These are phyloP conservation scores for Metopolophium dirhodum DNA, from an alignment of 1,140 invertebrate species.

Conservation along the genomic window DNA sequence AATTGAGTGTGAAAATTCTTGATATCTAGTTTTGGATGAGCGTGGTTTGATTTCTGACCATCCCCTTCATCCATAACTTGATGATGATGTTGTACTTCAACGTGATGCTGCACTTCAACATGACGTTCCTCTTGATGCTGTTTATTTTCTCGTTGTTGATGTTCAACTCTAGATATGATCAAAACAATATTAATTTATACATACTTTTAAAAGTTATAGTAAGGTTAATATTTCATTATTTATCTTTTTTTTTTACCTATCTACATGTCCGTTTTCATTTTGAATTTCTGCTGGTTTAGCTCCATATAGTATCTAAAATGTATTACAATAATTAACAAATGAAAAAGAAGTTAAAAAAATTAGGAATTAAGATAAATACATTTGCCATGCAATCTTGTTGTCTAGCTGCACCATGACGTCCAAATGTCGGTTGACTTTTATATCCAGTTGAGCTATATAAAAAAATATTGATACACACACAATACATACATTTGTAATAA, in stretches of 20 bases:
- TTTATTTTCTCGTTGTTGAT: not conserved
- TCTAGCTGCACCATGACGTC: slow-evolving; percentile 37
- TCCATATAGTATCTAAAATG: slow-evolving; percentile 47
- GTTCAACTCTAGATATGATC: not conserved
- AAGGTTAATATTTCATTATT: not conserved
- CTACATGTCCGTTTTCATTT: not conserved
- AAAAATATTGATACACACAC: not conserved
- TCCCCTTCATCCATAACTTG: not conserved
- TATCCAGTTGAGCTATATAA: slow-evolving; percentile 44
- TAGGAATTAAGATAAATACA: slow-evolving; percentile 6
- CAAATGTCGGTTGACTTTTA: slow-evolving; percentile 51
- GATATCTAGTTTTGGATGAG: slow-evolving; percentile 49
- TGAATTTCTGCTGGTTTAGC: not conserved
- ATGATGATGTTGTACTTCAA: not conserved
- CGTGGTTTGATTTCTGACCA: not conserved
- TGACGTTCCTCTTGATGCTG: not conserved
- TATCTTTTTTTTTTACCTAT: not conserved
- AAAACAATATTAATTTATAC: not conserved
- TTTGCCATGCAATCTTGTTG: slow-evolving; percentile 56
- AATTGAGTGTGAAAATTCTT: slow-evolving; percentile 52
- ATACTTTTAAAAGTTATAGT: not conserved
- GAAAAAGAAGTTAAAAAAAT: not conserved
- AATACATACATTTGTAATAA: not conserved
- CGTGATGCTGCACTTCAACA: not conserved
- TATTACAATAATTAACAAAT: not conserved